Conservation (phyloP, 1,140 invertebrate species). For the Bombus ignitus region DNA sequence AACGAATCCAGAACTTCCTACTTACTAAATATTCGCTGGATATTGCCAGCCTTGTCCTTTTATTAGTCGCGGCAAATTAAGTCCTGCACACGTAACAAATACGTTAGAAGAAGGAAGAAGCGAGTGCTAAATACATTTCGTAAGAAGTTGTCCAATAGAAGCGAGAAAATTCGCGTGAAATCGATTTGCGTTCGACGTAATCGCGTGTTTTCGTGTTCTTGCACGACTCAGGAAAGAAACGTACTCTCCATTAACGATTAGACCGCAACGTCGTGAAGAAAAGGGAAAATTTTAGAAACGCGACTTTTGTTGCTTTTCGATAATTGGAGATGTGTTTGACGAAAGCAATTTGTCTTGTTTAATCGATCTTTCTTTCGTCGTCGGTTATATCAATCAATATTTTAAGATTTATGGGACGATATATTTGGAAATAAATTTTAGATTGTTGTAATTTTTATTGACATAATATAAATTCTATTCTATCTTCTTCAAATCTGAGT, state of each 20-base stretch:
- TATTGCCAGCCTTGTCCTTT: background rate
- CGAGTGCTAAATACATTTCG: background rate
- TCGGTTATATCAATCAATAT: no score
- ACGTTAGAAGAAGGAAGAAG: background rate
- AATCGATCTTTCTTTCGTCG: background rate
- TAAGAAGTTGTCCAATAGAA: background rate
- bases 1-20: background rate
- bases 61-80: background rate
- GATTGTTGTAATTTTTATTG: no score
- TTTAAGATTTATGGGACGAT: no score
- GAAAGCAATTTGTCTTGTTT: background rate
- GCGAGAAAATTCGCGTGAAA: background rate
- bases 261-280: background rate
- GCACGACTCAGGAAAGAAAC: background rate
- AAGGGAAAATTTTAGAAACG: background rate
- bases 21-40: background rate
- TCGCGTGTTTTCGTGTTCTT: background rate
- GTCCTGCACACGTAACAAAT: background rate
- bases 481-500: no score
- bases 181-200: background rate
- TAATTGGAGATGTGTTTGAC: background rate
- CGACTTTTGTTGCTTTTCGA: background rate
- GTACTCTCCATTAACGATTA: background rate
- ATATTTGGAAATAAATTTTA: no score
- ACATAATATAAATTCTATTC: no score